phyloP scores from a whole-genome alignment of 2,113 vertebrate genomes.

The Xiphophorus couchianus region DNA sequence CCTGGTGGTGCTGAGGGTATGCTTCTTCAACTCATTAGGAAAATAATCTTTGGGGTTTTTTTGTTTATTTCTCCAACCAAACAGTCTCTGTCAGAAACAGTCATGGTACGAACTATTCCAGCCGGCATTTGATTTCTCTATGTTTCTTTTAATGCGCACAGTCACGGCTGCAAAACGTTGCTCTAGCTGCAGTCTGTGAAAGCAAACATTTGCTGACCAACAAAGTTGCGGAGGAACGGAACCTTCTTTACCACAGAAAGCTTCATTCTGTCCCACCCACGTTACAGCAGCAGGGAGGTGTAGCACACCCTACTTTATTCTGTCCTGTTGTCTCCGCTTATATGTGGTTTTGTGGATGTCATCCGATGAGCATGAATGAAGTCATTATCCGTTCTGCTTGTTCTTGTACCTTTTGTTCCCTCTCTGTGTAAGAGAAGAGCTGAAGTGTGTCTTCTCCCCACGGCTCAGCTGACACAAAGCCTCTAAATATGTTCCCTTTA shows the following conservation, averaged over 20 bases:
- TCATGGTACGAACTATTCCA: too few relatives aligned
- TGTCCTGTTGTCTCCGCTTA: background rate
- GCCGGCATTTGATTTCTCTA: too few relatives aligned
- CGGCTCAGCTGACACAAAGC: conserved; percentile 60
- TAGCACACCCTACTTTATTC: conserved; percentile 7
- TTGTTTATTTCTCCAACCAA: too few relatives aligned
- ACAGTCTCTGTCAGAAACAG: too few relatives aligned
- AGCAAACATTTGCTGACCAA: background rate
- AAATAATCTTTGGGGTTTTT: too few relatives aligned
- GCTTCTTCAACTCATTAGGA: background rate
- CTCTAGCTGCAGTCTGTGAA: background rate
- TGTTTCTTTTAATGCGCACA: too few relatives aligned
- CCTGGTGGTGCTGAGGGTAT: background rate
- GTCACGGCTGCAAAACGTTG: too few relatives aligned
- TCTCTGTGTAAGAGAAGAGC: background rate
- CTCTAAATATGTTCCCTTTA: conserved; percentile 65
- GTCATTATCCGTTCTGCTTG: background rate
- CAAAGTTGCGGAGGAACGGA: background rate
- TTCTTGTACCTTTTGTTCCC: conserved; percentile 8
- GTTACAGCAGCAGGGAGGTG: background rate
- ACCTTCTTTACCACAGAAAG: background rate
- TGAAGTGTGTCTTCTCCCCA: conserved; percentile 32
- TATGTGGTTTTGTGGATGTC: conserved; percentile 10
- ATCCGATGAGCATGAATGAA: conserved; percentile 18
- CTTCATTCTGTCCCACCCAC: conserved; percentile 21